A percentile compares a stretch with the other conserved stretches of the same genome.
Evolutionary conservation across 1,140 invertebrate genomes (phyloP).

Genomic region (Spodoptera frugiperda): DNA sequence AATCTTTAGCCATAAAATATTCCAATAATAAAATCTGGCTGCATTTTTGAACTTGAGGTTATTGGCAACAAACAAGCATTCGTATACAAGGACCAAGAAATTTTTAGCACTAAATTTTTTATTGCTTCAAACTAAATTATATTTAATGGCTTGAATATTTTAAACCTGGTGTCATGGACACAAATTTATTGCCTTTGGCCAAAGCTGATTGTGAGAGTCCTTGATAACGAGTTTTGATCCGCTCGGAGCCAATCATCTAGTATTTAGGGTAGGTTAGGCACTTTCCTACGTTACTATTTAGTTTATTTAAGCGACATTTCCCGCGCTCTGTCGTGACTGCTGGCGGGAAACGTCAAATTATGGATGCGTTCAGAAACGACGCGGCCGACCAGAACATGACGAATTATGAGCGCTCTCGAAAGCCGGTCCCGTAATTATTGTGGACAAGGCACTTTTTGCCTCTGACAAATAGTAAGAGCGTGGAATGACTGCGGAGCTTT

Average conservation of each 20-base stretch:
- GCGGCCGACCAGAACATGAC: slow-evolving; percentile 84
- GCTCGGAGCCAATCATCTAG: slow-evolving; percentile 6
- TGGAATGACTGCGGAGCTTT: slow-evolving; percentile 82
- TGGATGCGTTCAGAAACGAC: slow-evolving; percentile 76
- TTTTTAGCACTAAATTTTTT: slow-evolving; percentile 16
- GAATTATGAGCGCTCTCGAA: slow-evolving; percentile 82
- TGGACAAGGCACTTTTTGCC: slow-evolving; percentile 85
- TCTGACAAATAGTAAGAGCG: slow-evolving; percentile 83
- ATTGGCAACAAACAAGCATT: slow-evolving; percentile 21
- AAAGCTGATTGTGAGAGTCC: background rate
- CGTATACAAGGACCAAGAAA: slow-evolving; percentile 15
- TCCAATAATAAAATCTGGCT: background rate
- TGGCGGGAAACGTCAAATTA: slow-evolving; percentile 84
- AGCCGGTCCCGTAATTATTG: slow-evolving; percentile 85
- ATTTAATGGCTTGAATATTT: slow-evolving; percentile 31
- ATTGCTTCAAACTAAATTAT: slow-evolving; percentile 24
- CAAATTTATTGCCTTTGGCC: slow-evolving; percentile 7
- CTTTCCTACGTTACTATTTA: slow-evolving; percentile 12
- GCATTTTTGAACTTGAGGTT: background rate
- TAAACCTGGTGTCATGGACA: slow-evolving; percentile 15
- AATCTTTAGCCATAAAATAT: slow-evolving; percentile 1
- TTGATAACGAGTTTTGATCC: slow-evolving; percentile 12
- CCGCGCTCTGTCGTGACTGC: slow-evolving; percentile 68
- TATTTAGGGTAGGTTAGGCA: slow-evolving; percentile 34
- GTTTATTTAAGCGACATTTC: slow-evolving; percentile 52